Conservation (phyloP, 1,140 invertebrate species). For the Steinernema khuongi region DNA sequence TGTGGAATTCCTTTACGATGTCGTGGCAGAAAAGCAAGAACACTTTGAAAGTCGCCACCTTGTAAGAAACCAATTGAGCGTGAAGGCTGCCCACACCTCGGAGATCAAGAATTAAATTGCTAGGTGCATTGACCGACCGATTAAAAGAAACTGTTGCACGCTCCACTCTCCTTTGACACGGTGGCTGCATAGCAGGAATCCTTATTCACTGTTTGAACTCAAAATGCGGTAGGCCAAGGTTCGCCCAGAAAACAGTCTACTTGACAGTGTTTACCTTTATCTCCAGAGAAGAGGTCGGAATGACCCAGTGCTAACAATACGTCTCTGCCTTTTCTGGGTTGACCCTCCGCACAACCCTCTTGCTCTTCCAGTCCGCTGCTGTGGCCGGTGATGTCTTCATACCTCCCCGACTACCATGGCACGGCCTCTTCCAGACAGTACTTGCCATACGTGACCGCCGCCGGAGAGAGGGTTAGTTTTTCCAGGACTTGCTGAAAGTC, state of each 20-base stretch:
- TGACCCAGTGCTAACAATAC: conserved; percentile 11
- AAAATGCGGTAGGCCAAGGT: too few species aligned
- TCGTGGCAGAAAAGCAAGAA: too few species aligned
- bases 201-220: too few species aligned
- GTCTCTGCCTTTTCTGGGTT: background rate
- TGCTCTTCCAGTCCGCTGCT: background rate
- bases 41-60: too few species aligned
- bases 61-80: too few species aligned
- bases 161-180: too few species aligned
- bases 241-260: background rate
- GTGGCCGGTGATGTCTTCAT: background rate
- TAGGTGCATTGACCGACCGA: too few species aligned
- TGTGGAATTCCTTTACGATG: too few species aligned
- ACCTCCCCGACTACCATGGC: background rate
- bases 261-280: background rate
- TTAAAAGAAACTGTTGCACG: too few species aligned
- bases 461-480: background rate
- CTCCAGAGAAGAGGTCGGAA: background rate
- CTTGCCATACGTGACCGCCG: background rate
- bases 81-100: too few species aligned
- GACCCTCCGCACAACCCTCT: background rate
- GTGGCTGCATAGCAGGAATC: too few species aligned
- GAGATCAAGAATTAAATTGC: too few species aligned
- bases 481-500: background rate
- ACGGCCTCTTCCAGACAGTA: background rate